Evolutionary conservation across 2,888 invertebrate genomes (phyloP), one percentile per base, ranked within the genome.

Genomic region (Pharmacophagus antenor): DNA sequence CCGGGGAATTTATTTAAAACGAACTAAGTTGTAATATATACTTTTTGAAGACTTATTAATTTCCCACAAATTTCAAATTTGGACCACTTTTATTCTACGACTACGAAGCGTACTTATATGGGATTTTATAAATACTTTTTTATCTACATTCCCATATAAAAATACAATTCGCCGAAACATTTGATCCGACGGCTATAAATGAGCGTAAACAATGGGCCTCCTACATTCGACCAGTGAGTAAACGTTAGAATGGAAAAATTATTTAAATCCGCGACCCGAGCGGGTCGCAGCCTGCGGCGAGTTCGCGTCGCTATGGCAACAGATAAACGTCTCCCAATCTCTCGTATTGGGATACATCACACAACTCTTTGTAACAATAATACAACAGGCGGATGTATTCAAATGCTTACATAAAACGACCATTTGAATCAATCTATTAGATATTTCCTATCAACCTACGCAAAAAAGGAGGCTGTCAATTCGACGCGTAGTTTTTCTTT

Each of bases 211-310:
- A 53, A 37, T 37, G 37, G 15, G 37, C 18, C 47, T 47, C 48
- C 48, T n/a, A 48, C 23, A 50, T 41, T 54, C 49, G 59, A 15
- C 59, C 59, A 22, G 74, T 76, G 79, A 76, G 78, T 80, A 79
- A 82, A 79, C 71, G 79, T 70, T 65, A 76, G 76, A 76, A 84
- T 83, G 78, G 80, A 79, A 78, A 82, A 84, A 86, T 86, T 84
- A 85, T 84, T 85, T 85, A 85, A 85, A 84, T 76, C 77, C 72
- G 80, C 74, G 82, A 79, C 79, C 80, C 74, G 71, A 62, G 63
- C 61, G 64, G 68, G 67, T 12, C 47, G 41, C 41, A 18, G 66
- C 65, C 64, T 52, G 17, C 54, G 68, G 65, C 58, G 17, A 47
- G 49, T 53, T 27, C 42, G 60, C 25, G 50, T 54, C 55, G 18